These are phyloP conservation scores for Polyommatus iphigenia DNA, from an alignment of 2,888 invertebrate species.

Conservation along the genomic window DNA sequence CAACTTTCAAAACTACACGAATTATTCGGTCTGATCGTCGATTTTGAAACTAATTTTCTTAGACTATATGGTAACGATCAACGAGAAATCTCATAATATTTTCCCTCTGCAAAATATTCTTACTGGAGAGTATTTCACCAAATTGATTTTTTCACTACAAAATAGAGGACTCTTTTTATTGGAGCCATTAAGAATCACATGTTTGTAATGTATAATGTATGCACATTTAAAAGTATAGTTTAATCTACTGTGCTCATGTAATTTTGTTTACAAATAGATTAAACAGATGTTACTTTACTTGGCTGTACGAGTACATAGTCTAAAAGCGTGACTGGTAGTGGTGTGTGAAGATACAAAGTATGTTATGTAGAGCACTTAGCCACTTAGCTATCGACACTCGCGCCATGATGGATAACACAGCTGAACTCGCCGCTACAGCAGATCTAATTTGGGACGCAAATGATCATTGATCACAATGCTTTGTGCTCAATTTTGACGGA, in stretches of 20 bases:
- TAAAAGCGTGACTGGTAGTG: background rate
- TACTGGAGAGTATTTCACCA: too few relatives aligned
- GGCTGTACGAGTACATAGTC: background rate
- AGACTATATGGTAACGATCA: too few relatives aligned
- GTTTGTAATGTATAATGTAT: too few relatives aligned
- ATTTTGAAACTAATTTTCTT: too few relatives aligned
- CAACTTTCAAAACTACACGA: too few relatives aligned
- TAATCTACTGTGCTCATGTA: background rate
- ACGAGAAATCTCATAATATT: too few relatives aligned
- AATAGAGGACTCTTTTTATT: too few relatives aligned
- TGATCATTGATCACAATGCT: background rate
- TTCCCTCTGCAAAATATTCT: too few relatives aligned
- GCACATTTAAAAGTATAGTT: too few relatives aligned
- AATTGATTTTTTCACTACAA: too few relatives aligned
- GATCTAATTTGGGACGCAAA: background rate
- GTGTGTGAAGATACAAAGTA: background rate
- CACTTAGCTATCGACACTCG: conserved; percentile 2
- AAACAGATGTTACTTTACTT: background rate
- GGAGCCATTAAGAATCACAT: too few relatives aligned
- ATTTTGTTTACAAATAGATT: background rate
- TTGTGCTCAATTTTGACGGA: background rate
- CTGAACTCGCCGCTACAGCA: background rate
- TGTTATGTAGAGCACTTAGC: background rate
- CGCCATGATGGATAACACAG: conserved; percentile 9
- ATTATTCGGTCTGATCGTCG: too few relatives aligned